Evolutionary conservation across 2,113 vertebrate species (phyloP), one percentile per base, ranked within the genome.

Genomic region (Channa argus): DNA sequence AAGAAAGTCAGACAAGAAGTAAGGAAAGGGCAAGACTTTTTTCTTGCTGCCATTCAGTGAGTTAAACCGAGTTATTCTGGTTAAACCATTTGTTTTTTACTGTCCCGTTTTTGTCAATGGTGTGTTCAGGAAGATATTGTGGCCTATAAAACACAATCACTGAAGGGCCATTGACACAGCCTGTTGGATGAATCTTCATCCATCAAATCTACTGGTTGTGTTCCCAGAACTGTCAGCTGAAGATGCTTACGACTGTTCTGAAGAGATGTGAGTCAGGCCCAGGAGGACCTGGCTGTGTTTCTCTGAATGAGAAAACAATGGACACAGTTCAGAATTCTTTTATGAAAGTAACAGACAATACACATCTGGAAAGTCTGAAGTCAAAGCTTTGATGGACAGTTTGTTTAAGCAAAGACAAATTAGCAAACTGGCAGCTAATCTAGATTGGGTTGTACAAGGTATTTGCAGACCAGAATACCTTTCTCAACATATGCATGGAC

Each of bases 161-260:
- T 41, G 39, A 64, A 71, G 68, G n/a, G 34, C 36, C 12, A 58
- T 5, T 14, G 53, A 77, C 50, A 9, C 37, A 39, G 34, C 24
- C 38, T 54, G 7, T 69, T 82, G 77, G 71, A 77, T 61, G 6
- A 43, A 61, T 49, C 66, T 49, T 72, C 38, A 54, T 50, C 12
- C 50, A 62, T 38, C 13, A 54, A 69, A 11, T 24, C 33, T 24
- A 24, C 24, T 24, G n/a, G 58, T 59, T 34, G 3, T 41, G n/a
- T 70, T 82, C 61, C 75, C 58, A 60, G 63, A 87, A 49, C 51
- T 64, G 65, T 55, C 75, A 77, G 46, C 5, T 33, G 53, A 64
- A 66, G 52, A 66, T 49, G 67, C 56, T 44, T 41, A 37, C 63
- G n/a, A 37, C 37, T 71, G 66, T 52, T 77, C 15, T 70, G 55